Evolutionary conservation across 2,888 invertebrate genomes (phyloP), one percentile per base, ranked within the genome.

Genomic region (Ectemnius cavifrons): DNA sequence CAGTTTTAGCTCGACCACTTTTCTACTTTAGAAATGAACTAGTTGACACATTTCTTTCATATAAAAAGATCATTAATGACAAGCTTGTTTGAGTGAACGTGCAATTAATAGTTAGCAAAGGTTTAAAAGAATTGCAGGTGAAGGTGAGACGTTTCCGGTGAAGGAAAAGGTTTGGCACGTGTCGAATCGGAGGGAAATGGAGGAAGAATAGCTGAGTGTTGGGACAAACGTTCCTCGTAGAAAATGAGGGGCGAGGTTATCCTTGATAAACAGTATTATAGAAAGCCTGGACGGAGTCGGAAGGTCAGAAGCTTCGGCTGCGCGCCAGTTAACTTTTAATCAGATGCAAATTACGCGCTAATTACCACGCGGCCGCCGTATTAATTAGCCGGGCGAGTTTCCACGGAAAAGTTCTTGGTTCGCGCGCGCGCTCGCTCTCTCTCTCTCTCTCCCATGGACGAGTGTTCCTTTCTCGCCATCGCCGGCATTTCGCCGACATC

Each of bases 321-420:
- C 62, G 63, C 65, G 27, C 70, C 73, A 73, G 83, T 85, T 84
- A 86, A 84, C 85, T 86, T 87, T 87, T 85, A 87, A 87, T 87
- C 85, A 85, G 81, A 87, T 87, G 87, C 84, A 86, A 87, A 86
- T 87, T 85, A 82, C 79, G 77, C 80, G 79, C 84, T 87, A 87
- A 87, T 87, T 86, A 86, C 86, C 76, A 76, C 67, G 77, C 80
- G 72, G 65, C 75, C 83, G 81, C 79, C 78, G 85, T 86, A 85
- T 86, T 86, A 86, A 86, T 86, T 86, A 86, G 81, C 80, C 63
- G 57, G 37, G 37, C 37, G 37, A 27, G 68, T 37, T 71, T 60
- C 65, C 65, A 46, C 66, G 68, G 77, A 66, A 66, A 72, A 75
- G 60, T 77, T 72, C 57, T 11, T 2, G 52, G 37, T 37, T 37